These are phyloP conservation scores for Selenia dentaria DNA, from an alignment of 2,888 invertebrate species.

Conservation along the genomic window DNA sequence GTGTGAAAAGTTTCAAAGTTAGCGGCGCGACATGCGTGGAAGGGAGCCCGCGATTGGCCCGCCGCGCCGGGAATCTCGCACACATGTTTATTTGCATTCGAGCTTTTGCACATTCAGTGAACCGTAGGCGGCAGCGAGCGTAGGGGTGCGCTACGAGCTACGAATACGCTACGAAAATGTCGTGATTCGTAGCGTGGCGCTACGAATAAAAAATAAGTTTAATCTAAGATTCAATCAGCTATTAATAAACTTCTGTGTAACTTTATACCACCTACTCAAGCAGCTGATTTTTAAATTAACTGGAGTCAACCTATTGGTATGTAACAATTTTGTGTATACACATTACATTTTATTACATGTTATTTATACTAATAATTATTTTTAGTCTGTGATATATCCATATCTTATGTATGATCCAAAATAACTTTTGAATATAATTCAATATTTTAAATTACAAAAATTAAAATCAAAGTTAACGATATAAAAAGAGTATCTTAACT, in stretches of 20 bases:
- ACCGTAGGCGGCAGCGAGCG: conserved; percentile 71
- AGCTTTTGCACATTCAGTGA: conserved; percentile 80
- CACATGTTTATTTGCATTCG: conserved; percentile 82
- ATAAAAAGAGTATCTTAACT: too few species aligned
- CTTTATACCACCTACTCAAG: too few species aligned
- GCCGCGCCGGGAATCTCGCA: conserved; percentile 59
- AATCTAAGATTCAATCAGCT: too few species aligned
- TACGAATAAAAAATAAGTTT: background rate
- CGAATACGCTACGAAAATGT: conserved; percentile 47
- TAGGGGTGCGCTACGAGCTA: conserved; percentile 62
- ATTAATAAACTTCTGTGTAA: too few species aligned
- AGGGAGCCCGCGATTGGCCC: conserved; percentile 69
- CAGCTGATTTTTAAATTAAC: background rate
- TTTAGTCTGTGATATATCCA: too few species aligned
- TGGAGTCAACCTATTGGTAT: conserved; percentile 5
- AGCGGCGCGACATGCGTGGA: conserved; percentile 75
- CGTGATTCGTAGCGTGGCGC: conserved; percentile 20
- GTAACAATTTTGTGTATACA: too few species aligned
- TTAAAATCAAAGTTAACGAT: too few species aligned
- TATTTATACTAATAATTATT: too few species aligned
- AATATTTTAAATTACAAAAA: too few species aligned
- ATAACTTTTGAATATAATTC: too few species aligned
- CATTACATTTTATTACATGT: too few species aligned
- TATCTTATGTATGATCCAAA: too few species aligned
- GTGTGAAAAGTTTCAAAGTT: conserved; percentile 77